Percentiles rank a stretch among this genome's conserved stretches.
Evolutionary conservation across 2,797 vertebrate genomes (phyloP).

Genomic region (Acanthopagrus latus): DNA sequence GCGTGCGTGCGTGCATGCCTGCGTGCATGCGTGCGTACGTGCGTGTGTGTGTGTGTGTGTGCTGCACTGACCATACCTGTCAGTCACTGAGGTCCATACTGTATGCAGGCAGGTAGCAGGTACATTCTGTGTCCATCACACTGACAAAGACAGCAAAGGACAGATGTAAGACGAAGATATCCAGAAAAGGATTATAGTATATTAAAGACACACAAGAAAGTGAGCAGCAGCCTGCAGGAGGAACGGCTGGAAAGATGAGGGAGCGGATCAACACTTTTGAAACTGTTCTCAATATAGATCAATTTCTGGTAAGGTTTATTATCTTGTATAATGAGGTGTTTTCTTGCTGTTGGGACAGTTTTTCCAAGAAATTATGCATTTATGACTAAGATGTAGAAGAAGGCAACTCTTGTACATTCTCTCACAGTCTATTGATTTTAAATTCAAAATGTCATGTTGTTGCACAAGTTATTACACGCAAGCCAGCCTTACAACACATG

Average conservation of each 20-base stretch:
- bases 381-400: background rate
- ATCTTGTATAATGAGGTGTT: constrained; percentile 10
- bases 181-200: constrained; percentile 37
- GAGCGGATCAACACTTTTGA: constrained; percentile 85
- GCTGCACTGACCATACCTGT: constrained; percentile 55
- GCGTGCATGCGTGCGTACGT: constrained; percentile 16
- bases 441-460: background rate
- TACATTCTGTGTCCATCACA: constrained; percentile 48
- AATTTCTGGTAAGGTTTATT: constrained; percentile 83
- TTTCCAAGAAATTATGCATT: background rate
- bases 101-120: constrained; percentile 68
- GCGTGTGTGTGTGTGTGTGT: constrained; percentile 14
- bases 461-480: background rate
- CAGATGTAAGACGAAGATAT: constrained; percentile 66
- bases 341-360: background rate
- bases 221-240: constrained; percentile 28
- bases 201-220: constrained; percentile 37
- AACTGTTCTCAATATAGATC: constrained; percentile 85
- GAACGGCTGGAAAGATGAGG: constrained; percentile 67
- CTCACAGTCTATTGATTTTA: background rate
- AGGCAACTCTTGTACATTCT: background rate
- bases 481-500: background rate
- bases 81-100: constrained; percentile 48
- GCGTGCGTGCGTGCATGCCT: constrained; percentile 21
- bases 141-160: constrained; percentile 62